Conservation (phyloP, 2,113 vertebrate genomes). For the Proterorhinus semilunaris region DNA sequence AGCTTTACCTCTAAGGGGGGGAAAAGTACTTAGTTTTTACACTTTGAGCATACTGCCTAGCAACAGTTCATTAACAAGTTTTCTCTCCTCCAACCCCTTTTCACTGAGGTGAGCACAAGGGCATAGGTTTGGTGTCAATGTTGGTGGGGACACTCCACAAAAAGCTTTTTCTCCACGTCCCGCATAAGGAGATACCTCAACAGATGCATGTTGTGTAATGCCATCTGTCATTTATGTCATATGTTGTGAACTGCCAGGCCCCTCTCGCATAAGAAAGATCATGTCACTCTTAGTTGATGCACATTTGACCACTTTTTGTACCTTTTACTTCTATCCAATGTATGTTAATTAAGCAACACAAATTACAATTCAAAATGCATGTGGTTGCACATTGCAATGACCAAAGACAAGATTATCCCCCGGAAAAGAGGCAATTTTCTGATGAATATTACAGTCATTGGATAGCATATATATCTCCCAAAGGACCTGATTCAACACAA, state of each 20-base stretch:
- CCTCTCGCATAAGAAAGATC: background rate
- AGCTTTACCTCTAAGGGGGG: slow-evolving; percentile 29
- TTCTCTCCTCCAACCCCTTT: slow-evolving; percentile 18
- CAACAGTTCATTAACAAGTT: slow-evolving; percentile 59
- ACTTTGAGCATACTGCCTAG: slow-evolving; percentile 22
- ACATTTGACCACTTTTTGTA: too few relatives aligned
- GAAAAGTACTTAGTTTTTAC: background rate
- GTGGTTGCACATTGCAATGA: background rate
- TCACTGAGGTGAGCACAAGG: slow-evolving; percentile 14
- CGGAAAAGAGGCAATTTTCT: slow-evolving; percentile 11
- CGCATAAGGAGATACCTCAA: slow-evolving; percentile 5
- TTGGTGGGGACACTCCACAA: too few relatives aligned
- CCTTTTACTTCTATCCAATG: too few relatives aligned
- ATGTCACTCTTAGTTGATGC: background rate
- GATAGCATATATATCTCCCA: background rate
- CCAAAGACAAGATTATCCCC: background rate
- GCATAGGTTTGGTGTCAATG: too few relatives aligned
- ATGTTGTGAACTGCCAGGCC: background rate
- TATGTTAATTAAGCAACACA: too few relatives aligned
- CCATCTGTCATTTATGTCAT: slow-evolving; percentile 41
- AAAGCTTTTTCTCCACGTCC: slow-evolving; percentile 5
- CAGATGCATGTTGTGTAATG: slow-evolving; percentile 56
- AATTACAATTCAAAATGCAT: too few relatives aligned
- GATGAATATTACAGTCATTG: background rate
- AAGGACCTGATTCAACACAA: slow-evolving; percentile 21